phyloP scores from a whole-genome alignment of 2,113 vertebrate genomes.

The Hepsetus odoe region DNA sequence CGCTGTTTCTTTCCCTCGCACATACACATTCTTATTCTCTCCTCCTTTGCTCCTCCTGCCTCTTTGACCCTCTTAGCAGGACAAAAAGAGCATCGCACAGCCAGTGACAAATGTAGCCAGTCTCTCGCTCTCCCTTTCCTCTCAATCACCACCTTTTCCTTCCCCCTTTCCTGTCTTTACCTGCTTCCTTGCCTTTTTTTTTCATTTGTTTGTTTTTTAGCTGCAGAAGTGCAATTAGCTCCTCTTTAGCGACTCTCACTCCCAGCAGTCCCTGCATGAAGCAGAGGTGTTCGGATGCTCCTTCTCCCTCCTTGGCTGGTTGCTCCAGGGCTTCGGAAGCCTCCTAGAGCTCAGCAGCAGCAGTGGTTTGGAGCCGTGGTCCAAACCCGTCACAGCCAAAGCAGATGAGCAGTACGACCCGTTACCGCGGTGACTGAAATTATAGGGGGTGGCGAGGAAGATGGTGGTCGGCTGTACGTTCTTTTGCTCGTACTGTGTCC shows the following conservation, averaged over 20 bases:
- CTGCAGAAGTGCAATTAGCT: neutral
- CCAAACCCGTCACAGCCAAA: conserved; percentile 25
- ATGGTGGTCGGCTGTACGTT: conserved; percentile 53
- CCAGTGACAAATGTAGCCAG: conserved; percentile 40
- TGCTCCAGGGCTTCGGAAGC: neutral
- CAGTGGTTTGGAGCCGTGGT: neutral
- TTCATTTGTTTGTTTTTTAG: neutral
- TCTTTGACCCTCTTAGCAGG: conserved; percentile 54
- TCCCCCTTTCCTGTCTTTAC: conserved; percentile 17
- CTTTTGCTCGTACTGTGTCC: conserved; percentile 17
- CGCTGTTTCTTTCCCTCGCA: conserved; percentile 30
- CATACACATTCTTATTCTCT: conserved; percentile 23
- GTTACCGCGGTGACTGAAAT: conserved; percentile 45
- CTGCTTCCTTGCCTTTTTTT: neutral
- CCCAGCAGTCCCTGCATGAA: neutral
- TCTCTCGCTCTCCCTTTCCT: conserved; percentile 20
- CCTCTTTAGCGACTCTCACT: neutral
- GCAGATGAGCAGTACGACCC: conserved; percentile 72
- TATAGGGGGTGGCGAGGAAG: conserved; percentile 34
- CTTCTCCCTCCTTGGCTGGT: neutral
- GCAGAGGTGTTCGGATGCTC: neutral
- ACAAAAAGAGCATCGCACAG: conserved; percentile 35
- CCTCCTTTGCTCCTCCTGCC: conserved; percentile 45
- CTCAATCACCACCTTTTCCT: neutral
- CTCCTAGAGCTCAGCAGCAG: neutral